Percentiles rank a stretch among this genome's conserved stretches.
These are phyloP conservation scores for Petromus typicus DNA, from an alignment of 2,113 vertebrate genomes.

Conservation along the genomic window DNA sequence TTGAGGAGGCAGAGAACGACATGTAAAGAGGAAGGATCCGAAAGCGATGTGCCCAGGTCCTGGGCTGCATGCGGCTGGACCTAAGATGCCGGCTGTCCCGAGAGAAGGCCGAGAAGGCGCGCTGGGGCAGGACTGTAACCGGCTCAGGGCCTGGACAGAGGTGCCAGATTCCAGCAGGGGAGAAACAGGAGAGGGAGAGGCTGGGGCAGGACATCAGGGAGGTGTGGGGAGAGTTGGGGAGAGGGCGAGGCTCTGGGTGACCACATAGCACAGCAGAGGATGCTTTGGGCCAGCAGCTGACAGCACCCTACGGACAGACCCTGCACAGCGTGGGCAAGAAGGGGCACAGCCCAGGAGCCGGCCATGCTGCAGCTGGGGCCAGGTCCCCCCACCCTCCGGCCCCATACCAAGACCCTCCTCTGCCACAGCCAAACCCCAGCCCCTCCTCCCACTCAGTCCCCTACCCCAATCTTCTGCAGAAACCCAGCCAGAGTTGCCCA, in stretches of 20 bases:
- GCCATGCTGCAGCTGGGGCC: background rate
- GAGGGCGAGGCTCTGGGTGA: background rate
- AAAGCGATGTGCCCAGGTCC: background rate
- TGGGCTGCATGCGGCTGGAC: background rate
- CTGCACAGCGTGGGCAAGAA: background rate
- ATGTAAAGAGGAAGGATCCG: background rate
- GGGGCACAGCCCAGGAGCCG: background rate
- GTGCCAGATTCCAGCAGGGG: background rate
- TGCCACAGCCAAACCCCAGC: background rate
- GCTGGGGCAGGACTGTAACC: background rate
- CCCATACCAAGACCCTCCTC: background rate
- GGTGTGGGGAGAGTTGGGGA: background rate
- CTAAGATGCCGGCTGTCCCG: background rate
- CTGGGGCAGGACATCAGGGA: background rate
- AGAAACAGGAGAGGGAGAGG: background rate
- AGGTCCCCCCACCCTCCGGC: background rate
- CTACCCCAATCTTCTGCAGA: background rate
- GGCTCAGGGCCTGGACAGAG: background rate
- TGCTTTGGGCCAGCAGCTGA: background rate
- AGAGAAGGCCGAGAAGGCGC: background rate
- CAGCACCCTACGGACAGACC: background rate
- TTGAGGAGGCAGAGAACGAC: background rate
- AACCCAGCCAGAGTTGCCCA: background rate
- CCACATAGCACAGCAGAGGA: background rate
- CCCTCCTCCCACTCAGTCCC: background rate